Conservation (phyloP, 37 sponge, comb jelly and placozoan genomes). For the Ephydatia muelleri region DNA sequence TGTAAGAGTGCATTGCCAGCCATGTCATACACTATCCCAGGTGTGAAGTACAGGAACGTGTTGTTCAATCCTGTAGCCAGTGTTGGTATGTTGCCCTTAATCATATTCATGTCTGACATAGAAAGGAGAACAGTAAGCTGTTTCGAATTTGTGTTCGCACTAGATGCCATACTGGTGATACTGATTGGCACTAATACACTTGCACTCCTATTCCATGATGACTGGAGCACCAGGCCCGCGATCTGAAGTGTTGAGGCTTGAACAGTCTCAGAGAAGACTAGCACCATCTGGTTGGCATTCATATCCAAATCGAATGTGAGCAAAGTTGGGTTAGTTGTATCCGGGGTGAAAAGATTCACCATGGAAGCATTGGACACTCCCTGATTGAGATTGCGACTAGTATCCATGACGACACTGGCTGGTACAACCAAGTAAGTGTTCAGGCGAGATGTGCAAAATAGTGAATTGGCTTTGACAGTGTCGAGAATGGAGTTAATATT, state of each 20-base stretch:
- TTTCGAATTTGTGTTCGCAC: conserved; percentile 6
- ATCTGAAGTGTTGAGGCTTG: conserved; percentile 51
- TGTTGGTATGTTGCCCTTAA: conserved; percentile 44
- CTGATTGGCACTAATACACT: not conserved
- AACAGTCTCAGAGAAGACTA: conserved; percentile 85
- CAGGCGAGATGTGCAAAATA: conserved; percentile 47
- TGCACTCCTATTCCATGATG: not conserved
- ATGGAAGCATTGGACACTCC: conserved; percentile 19
- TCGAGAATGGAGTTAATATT: conserved; percentile 62
- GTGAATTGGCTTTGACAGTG: conserved; percentile 60
- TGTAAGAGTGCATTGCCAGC: conserved; percentile 33
- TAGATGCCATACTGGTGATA: not conserved
- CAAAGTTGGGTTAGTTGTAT: conserved; percentile 67
- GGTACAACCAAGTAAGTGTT: conserved; percentile 60
- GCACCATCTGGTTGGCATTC: conserved; percentile 57
- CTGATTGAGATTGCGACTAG: conserved; percentile 37
- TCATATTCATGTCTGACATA: conserved; percentile 59
- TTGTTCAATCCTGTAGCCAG: conserved; percentile 56
- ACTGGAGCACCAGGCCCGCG: conserved; percentile 48
- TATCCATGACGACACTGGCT: conserved; percentile 56
- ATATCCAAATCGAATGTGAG: conserved; percentile 71
- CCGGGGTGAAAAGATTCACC: conserved; percentile 44
- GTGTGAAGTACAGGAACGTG: conserved; percentile 62
- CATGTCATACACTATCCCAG: conserved; percentile 68
- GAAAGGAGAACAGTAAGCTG: conserved; percentile 45